phyloP scores from a whole-genome alignment of 2,113 vertebrate genomes.

The Romanogobio albipinnatus region DNA sequence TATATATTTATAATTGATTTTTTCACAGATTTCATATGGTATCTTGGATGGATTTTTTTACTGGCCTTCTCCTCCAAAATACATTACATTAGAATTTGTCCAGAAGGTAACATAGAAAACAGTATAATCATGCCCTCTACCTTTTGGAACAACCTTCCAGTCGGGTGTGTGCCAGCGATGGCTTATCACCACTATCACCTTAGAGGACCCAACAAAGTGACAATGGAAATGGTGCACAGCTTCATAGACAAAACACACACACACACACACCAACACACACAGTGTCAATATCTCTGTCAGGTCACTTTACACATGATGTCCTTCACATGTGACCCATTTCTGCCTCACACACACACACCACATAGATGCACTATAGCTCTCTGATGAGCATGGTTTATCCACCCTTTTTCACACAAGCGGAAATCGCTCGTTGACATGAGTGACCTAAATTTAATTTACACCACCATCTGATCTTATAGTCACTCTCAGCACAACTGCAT shows the following conservation, averaged over 20 bases:
- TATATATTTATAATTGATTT: not conserved
- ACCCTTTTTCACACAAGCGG: not conserved
- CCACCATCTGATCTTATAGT: slow-evolving; percentile 22
- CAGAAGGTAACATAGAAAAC: not conserved
- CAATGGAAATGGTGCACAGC: not conserved
- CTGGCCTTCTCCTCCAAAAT: not conserved
- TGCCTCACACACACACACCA: not conserved
- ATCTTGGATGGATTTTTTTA: not conserved
- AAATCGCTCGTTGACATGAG: not conserved
- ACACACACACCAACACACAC: slow-evolving; percentile 25
- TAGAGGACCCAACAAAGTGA: not conserved
- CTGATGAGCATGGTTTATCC: not conserved
- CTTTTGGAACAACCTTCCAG: not conserved
- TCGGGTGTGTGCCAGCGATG: not conserved
- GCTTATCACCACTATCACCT: not conserved
- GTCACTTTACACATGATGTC: not conserved
- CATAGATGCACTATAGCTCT: not conserved
- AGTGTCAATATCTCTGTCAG: not conserved
- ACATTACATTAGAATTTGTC: not conserved
- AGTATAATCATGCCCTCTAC: not conserved
- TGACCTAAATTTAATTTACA: not conserved
- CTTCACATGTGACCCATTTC: not conserved
- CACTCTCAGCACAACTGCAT: not conserved
- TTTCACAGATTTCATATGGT: not conserved
- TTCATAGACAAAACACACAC: slow-evolving; percentile 18